phyloP scores from a whole-genome alignment of 2,888 invertebrate genomes.

The Aphodius sticticus region DNA sequence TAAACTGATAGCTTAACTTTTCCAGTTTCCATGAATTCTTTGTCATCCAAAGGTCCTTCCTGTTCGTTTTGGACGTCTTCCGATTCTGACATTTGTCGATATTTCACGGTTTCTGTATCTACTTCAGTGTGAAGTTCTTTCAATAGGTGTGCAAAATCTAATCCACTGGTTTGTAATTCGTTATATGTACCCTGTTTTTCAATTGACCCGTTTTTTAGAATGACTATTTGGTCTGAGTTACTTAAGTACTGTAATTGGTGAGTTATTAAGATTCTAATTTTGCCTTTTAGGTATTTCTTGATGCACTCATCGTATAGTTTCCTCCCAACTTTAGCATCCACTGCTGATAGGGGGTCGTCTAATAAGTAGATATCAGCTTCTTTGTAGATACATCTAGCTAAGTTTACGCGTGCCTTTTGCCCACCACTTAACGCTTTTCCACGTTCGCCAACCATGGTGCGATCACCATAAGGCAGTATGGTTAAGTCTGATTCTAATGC shows the following conservation, averaged over 20 bases:
- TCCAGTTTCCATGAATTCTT: constrained; percentile 53
- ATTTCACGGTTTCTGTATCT: constrained; percentile 50
- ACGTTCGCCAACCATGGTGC: constrained; percentile 81
- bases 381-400: constrained; percentile 79
- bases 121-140: constrained; percentile 51
- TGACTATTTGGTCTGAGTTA: constrained; percentile 55
- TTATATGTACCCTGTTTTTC: constrained; percentile 61
- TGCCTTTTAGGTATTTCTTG: constrained; percentile 64
- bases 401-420: constrained; percentile 81
- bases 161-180: constrained; percentile 62
- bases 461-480: constrained; percentile 78
- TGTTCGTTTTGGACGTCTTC: constrained; percentile 54
- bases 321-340: constrained; percentile 79
- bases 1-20: constrained; percentile 55
- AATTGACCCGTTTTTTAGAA: constrained; percentile 61
- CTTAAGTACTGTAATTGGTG: constrained; percentile 72
- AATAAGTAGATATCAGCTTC: constrained; percentile 81
- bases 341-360: constrained; percentile 85
- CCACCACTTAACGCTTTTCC: constrained; percentile 85
- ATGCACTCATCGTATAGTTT: constrained; percentile 80
- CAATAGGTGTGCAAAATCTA: constrained; percentile 62
- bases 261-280: constrained; percentile 72
- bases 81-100: constrained; percentile 41
- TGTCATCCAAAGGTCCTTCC: constrained; percentile 51
- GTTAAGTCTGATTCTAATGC: constrained; percentile 74